Evolutionary conservation across 2,888 invertebrate species (phyloP), one percentile per base, ranked within the genome.

Genomic region (Metacarcinus magister): DNA sequence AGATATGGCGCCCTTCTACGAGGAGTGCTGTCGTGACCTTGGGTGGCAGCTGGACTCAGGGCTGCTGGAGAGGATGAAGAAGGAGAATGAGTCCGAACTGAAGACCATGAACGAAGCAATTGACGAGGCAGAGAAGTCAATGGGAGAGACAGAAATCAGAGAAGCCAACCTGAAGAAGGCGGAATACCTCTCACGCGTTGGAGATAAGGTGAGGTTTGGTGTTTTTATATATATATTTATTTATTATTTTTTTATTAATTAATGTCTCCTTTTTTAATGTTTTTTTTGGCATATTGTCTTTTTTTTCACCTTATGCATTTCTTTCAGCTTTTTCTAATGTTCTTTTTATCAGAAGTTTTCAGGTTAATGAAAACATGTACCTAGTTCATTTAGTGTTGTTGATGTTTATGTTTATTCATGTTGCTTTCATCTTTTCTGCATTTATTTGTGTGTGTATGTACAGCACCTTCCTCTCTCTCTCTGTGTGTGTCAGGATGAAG

Each of bases 1-100:
- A 98, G 98, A 99, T 97, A 99, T 99, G 99, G 99, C 99, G 75
- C 99, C 99, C 0, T 99, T 99, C 98, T 99, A 99, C 97, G 99
- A 99, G 97, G 98, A 99, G 97, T 98, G 99, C n/a, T 99, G 99
- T 97, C 98, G 98, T 95, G 98, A 98, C 92, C 97, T 98, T 94
- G 98, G 98, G 82, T 99, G 99, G 99, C 97, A 98, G n/a, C 98
- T 98, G 89, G 99, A 99, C 97, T 97, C 98, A 97, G 97, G 97
- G 4, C 97, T 98, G 67, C 96, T 98, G 87, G 97, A 97, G 5
- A 97, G 97, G 93, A 98, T 98, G 98, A 98, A 98, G 97, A 98
- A 98, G 97, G 98, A 98, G 97, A 99, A 99, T 98, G 98, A 98
- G 97, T 98, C 98, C 96, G 98, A 98, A 97, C 97, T 99, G 94